phyloP scores from a whole-genome alignment of 2,797 vertebrate species.

The Delichon dasypus region DNA sequence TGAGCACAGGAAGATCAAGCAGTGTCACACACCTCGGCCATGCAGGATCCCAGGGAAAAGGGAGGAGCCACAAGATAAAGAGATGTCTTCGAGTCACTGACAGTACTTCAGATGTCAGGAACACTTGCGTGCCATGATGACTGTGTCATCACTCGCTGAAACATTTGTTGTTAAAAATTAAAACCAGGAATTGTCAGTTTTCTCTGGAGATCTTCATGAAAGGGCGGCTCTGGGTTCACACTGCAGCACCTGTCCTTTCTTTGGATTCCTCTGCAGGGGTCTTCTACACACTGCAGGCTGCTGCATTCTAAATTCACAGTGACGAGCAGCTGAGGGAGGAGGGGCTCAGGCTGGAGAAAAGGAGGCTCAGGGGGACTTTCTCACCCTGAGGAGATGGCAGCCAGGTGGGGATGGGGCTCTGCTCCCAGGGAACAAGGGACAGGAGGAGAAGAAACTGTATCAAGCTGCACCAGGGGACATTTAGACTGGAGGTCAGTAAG shows the following conservation, averaged over 20 bases:
- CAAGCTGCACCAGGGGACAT: neutral
- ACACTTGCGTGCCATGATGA: neutral
- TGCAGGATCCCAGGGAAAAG: neutral
- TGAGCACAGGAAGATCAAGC: neutral
- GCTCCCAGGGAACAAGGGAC: neutral
- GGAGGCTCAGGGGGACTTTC: neutral
- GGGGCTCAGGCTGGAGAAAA: neutral
- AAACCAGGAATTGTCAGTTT: neutral
- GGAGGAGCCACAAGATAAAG: neutral
- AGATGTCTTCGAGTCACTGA: neutral
- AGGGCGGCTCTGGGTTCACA: neutral
- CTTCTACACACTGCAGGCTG: neutral
- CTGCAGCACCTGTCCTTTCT: neutral
- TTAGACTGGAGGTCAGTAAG: neutral
- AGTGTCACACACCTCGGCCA: accelerated
- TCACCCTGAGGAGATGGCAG: neutral
- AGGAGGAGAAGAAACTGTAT: neutral
- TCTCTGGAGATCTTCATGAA: neutral
- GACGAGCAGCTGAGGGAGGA: neutral
- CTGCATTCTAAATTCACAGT: neutral
- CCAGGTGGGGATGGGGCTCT: neutral
- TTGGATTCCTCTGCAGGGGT: neutral
- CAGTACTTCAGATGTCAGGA: neutral
- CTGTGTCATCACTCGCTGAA: neutral
- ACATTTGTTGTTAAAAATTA: neutral